Conservation (phyloP, 2,113 vertebrate genomes). For the Setophaga kirtlandii region DNA sequence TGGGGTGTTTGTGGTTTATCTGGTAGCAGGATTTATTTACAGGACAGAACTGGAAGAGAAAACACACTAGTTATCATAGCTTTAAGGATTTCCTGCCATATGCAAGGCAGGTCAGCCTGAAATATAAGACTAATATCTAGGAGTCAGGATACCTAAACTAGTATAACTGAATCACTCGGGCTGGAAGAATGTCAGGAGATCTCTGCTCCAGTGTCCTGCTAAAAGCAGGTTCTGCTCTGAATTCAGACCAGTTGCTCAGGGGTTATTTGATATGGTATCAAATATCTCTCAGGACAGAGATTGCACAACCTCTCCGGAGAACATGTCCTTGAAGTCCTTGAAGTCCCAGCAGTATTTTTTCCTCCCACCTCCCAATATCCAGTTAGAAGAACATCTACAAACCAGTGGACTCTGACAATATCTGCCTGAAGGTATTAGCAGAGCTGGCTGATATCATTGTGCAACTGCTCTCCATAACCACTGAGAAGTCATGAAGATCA, state of each 20-base stretch:
- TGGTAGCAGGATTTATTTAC: not conserved
- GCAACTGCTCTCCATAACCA: not conserved
- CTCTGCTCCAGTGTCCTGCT: not conserved
- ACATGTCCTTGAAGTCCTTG: not conserved
- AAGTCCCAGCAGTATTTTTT: not conserved
- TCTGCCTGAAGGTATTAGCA: not conserved
- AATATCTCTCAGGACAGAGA: not conserved
- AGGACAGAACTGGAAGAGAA: not conserved
- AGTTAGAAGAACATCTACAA: not conserved
- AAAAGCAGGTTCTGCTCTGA: not conserved
- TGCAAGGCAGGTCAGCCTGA: not conserved
- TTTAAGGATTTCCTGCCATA: not conserved
- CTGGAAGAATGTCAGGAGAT: not conserved
- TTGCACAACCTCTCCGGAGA: not conserved
- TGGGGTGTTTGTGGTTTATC: fast-evolving
- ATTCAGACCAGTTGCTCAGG: not conserved
- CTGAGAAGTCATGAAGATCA: not conserved
- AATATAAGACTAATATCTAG: not conserved
- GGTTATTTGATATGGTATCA: not conserved
- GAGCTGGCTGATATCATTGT: fast-evolving
- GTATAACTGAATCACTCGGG: not conserved
- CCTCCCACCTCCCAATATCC: not conserved
- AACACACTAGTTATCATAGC: too few species aligned
- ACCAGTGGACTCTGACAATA: fast-evolving
- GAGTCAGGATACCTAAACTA: not conserved